phyloP scores from a whole-genome alignment of 1,140 invertebrate species.

The Euura saliciscinereae region DNA sequence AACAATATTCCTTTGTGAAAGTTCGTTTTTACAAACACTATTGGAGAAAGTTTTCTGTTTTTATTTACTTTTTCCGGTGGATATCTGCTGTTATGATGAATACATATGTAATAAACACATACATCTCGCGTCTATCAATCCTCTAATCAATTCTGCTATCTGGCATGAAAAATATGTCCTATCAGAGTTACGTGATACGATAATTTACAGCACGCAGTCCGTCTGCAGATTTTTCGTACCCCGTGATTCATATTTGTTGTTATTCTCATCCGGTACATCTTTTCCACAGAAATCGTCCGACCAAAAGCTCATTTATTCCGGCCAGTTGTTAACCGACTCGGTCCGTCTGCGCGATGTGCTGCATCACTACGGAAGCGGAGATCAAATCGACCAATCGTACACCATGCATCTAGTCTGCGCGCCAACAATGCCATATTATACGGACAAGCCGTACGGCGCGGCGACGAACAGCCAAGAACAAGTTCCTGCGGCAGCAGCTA shows the following conservation, averaged over 20 bases:
- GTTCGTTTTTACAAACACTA: conserved; percentile 7
- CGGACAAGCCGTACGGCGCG: conserved; percentile 28
- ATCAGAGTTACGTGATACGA: no score
- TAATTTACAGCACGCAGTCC: no score
- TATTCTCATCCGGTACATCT: conserved; percentile 19
- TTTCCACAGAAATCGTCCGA: conserved; percentile 73
- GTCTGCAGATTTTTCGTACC: no score
- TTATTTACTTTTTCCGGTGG: conserved; percentile 9
- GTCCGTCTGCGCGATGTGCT: conserved; percentile 81
- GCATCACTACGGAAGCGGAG: conserved; percentile 73
- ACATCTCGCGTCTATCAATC: no score
- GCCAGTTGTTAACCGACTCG: conserved; percentile 81
- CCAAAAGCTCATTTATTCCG: conserved; percentile 90
- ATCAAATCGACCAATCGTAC: conserved; percentile 62
- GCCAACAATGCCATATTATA: conserved; percentile 48
- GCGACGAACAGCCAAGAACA: conserved; percentile 41
- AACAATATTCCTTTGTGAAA: neutral
- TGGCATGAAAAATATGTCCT: no score
- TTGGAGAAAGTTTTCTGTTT: neutral
- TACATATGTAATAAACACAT: no score
- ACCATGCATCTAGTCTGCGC: conserved; percentile 86
- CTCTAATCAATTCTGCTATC: no score
- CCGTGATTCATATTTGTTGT: no score
- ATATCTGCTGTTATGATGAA: no score
- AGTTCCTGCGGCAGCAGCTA: conserved; percentile 45